These are phyloP conservation scores for Hydrotaea cyrtoneurina DNA, from an alignment of 2,888 invertebrate genomes.

Conservation along the genomic window DNA sequence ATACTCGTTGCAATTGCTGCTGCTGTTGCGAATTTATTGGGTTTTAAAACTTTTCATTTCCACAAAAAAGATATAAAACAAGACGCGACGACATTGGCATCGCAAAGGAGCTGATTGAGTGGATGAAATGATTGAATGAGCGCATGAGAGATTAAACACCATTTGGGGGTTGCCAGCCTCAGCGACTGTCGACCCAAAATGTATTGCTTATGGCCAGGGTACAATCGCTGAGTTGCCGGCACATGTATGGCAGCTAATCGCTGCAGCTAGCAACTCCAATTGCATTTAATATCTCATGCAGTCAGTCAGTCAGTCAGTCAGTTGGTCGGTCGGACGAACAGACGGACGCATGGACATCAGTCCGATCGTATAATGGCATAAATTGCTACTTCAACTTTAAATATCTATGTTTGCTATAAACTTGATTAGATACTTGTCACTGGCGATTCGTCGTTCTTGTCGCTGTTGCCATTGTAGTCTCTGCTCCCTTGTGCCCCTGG, in stretches of 20 bases:
- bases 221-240: too few relatives aligned
- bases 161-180: too few relatives aligned
- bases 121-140: conserved; percentile 20
- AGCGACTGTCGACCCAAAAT: too few relatives aligned
- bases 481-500: conserved; percentile 40
- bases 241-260: too few relatives aligned
- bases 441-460: background rate
- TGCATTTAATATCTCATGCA: too few relatives aligned
- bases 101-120: conserved; percentile 45
- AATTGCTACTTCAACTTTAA: conserved; percentile 34
- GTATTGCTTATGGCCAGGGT: too few relatives aligned
- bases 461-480: conserved; percentile 14
- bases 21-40: conserved; percentile 27
- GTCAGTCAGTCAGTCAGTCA: conserved; percentile 41
- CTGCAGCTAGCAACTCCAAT: too few relatives aligned
- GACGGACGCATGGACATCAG: conserved; percentile 7
- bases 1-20: conserved; percentile 17
- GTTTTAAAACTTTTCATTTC: conserved; percentile 56
- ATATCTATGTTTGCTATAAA: conserved; percentile 24
- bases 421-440: conserved; percentile 44
- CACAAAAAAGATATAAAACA: conserved; percentile 54
- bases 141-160: background rate
- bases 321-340: background rate
- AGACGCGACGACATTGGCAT: conserved; percentile 45
- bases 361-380: conserved; percentile 38